Evolutionary conservation across 2,113 vertebrate genomes (phyloP), one percentile per base, ranked within the genome.

Genomic region (Leptobrachium ailaonicum): DNA sequence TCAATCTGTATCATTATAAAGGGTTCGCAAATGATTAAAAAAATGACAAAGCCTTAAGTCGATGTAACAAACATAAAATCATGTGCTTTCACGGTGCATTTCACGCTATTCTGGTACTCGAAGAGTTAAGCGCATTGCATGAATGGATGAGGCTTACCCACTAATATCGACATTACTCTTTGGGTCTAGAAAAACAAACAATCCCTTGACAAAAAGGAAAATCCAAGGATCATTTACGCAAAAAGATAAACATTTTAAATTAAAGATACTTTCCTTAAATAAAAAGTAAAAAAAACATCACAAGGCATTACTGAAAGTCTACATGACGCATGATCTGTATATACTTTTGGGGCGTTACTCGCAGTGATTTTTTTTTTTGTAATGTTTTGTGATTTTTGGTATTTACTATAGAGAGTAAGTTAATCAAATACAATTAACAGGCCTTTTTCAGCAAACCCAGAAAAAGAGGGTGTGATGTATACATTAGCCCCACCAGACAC

Each of bases 401-500:
- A 32, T 32, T 32, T 32, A 32, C 20, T 32, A 32, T 32, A 32
- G 20, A 32, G 20, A 32, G 20, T 32, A 32, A 32, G 20, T 32
- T 32, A 32, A 32, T 32, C 20, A 71, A 44, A 56, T 58, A 73
- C 11, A 67, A 73, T 43, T 73, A 69, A 74, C 12, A 42, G 11
- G 79, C 62, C 64, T 60, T 41, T 81, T 60, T 69, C 64, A 41
- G 58, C 5, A 58, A 60, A 43, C n/a, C 13, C n/a, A 1, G 58
- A 11, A 41, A 41, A 58, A 70, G 9, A 20, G 63, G 63, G 66
- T 50, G 71, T 14, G 41, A 9, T 53, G 53, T 75, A 60, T 81
- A 66, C 56, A 12, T 73, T 67, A 73, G 47, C 43, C 69, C 40
- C 10, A 58, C 62, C 20, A 64, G 71, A 62, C 60, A 71, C 68